Conservation (phyloP, 2,888 invertebrate species). For the Ichneumoninae sp. region DNA sequence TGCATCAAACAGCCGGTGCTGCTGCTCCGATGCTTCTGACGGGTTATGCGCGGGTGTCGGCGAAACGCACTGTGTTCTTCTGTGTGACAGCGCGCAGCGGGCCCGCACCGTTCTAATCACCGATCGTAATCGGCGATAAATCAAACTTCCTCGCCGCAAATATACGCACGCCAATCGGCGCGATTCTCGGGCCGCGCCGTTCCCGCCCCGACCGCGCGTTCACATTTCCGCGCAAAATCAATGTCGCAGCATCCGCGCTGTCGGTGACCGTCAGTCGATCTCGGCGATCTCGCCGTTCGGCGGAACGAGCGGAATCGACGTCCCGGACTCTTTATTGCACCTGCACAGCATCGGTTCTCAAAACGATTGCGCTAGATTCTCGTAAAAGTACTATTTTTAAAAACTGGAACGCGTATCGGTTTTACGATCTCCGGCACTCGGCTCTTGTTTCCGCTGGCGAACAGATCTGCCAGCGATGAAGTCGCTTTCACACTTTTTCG, state of each 20-base stretch:
- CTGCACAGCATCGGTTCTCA: neutral
- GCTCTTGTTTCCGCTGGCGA: constrained; percentile 23
- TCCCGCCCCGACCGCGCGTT: constrained; percentile 62
- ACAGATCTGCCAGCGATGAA: constrained; percentile 1
- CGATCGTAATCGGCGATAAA: constrained; percentile 81
- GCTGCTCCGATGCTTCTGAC: constrained; percentile 57
- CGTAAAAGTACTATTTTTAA: constrained; percentile 61
- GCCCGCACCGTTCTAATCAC: constrained; percentile 77
- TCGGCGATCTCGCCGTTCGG: constrained; percentile 12
- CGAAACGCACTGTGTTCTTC: constrained; percentile 53
- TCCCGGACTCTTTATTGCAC: constrained; percentile 41
- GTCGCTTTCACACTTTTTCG: constrained; percentile 7
- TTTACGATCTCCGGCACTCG: constrained; percentile 51
- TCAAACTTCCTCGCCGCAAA: constrained; percentile 73
- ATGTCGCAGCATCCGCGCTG: constrained; percentile 63
- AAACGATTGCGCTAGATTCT: constrained; percentile 40
- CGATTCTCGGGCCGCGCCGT: constrained; percentile 27
- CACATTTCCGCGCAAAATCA: constrained; percentile 74
- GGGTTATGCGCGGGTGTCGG: constrained; percentile 53
- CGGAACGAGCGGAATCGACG: constrained; percentile 26
- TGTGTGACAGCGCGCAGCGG: constrained; percentile 69
- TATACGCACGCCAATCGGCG: constrained; percentile 38
- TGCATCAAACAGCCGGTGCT: constrained; percentile 73
- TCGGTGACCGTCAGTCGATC: constrained; percentile 6
- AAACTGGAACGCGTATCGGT: constrained; percentile 30